phyloP scores from a whole-genome alignment of 2,797 vertebrate species.

The Sparidentex hasta region DNA sequence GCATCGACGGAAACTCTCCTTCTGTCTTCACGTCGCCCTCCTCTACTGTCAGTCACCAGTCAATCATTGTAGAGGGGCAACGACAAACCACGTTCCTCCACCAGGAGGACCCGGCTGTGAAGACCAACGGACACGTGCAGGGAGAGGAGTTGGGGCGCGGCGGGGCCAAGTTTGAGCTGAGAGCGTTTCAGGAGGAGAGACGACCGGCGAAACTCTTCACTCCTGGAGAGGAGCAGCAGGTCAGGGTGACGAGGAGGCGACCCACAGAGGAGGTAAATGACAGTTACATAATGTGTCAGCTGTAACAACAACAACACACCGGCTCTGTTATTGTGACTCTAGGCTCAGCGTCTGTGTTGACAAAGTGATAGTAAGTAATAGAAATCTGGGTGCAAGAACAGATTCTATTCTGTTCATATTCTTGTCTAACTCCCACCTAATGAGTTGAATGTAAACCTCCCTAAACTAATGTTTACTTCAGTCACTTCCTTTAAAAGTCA shows the following conservation, averaged over 20 bases:
- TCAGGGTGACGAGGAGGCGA: constrained; percentile 91
- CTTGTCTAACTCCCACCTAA: background rate
- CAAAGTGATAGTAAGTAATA: background rate
- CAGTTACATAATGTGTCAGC: constrained; percentile 12
- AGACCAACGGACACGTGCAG: constrained; percentile 81
- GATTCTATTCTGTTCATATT: background rate
- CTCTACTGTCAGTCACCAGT: constrained; percentile 66
- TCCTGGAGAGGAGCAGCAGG: constrained; percentile 87
- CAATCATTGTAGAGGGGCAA: constrained; percentile 70
- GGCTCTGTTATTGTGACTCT: background rate
- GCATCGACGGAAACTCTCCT: constrained; percentile 77
- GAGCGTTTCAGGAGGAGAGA: constrained; percentile 95
- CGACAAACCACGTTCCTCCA: constrained; percentile 75
- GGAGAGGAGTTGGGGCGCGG: constrained; percentile 70
- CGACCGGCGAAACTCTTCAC: constrained; percentile 95
- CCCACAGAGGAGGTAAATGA: constrained; percentile 89
- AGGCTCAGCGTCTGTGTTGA: background rate
- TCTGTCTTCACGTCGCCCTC: constrained; percentile 77
- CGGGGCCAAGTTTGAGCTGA: constrained; percentile 93
- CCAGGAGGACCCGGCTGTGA: constrained; percentile 54
- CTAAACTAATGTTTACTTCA: background rate
- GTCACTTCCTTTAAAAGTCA: background rate
- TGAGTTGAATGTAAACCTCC: background rate
- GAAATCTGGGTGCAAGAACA: background rate
- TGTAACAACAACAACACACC: background rate